Base-by-base conservation (phyloP, 1,140 invertebrate species). In the Pseudomyrmex dendroicus region DNA sequence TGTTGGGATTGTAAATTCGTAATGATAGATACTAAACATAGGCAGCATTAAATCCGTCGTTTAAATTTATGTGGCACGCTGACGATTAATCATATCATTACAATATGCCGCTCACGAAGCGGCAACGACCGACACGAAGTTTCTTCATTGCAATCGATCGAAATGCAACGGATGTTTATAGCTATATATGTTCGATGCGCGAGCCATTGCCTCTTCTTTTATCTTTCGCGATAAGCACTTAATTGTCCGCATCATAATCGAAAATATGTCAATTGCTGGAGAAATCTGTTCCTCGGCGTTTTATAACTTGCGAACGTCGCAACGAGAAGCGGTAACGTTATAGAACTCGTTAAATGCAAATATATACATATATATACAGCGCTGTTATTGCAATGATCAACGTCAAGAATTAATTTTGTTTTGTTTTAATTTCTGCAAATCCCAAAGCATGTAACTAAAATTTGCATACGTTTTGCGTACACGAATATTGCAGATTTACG, bases 171-270 rank as follows among this genome's bases (percentile, higher is more conserved):
- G 67, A 84, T 82, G 83, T 84, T 84, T 84, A 84, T 78, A 78
- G 25, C 62, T 35, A 46, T 35, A 7, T 35, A 35, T 35, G 35
- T 35, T 20, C 17, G 50, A 13, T 35, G 22, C 35, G 56, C 73
- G 70, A 86, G 84, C 78, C 86, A 74, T 89, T 89, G 87, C 84
- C 86, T 87, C 50, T 72, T 76, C 84, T 76, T 88, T 88, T 88
- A 89, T 89, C 86, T 86, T 59, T 80, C 62, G 73, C 50, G 70
- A 78, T 85, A 78, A 73, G 67, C 77, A 78, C 77, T 88, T 89
- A 89, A 89, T 85, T 85, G 73, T 73, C 83, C 59, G 35, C 35
- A 35, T 35, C 35, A 78, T 88, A 89, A 89, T 89, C 84, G 83
- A 88, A 35, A 35, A 78, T 54, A 46, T 68, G 83, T 77, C 86